phyloP scores from a whole-genome alignment of 2,797 vertebrate species.

The Odontamblyopus lacepedii region DNA sequence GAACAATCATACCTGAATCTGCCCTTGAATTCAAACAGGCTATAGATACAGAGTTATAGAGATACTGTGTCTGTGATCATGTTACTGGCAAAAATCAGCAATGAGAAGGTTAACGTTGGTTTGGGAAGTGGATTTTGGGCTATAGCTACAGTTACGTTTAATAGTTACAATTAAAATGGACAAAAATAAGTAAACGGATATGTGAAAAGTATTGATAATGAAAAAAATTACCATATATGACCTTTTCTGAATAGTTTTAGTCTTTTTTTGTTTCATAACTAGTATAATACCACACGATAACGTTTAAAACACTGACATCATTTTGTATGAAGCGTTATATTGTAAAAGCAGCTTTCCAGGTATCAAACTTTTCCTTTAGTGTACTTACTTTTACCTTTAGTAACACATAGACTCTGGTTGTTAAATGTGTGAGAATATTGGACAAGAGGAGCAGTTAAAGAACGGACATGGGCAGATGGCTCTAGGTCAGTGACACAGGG shows the following conservation, averaged over 20 bases:
- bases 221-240: too few species aligned
- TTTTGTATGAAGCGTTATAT: too few species aligned
- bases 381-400: too few species aligned
- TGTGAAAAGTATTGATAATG: not conserved
- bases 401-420: not conserved
- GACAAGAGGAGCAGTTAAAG: constrained; percentile 14
- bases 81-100: not conserved
- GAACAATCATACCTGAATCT: not conserved
- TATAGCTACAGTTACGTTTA: not conserved
- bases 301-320: too few species aligned
- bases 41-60: not conserved
- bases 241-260: too few species aligned
- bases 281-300: too few species aligned
- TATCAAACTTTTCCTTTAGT: too few species aligned
- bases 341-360: too few species aligned
- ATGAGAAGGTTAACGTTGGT: not conserved
- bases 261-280: too few species aligned
- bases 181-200: not conserved
- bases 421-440: not conserved
- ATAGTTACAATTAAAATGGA: not conserved
- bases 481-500: constrained; percentile 36
- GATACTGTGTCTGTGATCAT: too few species aligned
- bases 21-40: not conserved
- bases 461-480: constrained; percentile 53
- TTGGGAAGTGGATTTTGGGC: not conserved